Evolutionary conservation across 2,888 invertebrate species (phyloP).

Genomic region (Drosophila siamana): DNA sequence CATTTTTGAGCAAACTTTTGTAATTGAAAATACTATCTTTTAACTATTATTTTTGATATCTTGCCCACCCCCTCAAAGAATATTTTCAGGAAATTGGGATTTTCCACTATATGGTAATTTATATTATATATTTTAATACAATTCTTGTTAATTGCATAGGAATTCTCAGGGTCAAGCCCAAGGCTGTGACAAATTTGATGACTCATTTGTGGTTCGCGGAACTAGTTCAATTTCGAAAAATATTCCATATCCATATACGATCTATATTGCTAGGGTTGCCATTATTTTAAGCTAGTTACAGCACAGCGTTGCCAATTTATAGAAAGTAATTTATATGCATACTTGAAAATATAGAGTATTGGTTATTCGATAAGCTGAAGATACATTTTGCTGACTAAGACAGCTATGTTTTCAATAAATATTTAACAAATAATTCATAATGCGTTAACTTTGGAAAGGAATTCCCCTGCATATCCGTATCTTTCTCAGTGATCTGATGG

Average conservation of each 20-base stretch:
- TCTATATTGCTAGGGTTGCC: conserved; percentile 1
- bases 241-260: conserved; percentile 9
- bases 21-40: no score
- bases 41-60: no score
- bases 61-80: no score
- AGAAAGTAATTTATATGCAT: not conserved
- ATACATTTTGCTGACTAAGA: no score
- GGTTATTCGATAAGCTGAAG: not conserved
- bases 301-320: conserved; percentile 38
- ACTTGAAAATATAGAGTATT: not conserved
- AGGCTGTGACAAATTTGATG: not conserved
- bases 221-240: conserved; percentile 13
- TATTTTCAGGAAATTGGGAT: no score
- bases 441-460: no score
- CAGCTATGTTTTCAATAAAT: no score
- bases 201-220: conserved; percentile 1
- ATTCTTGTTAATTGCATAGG: not conserved
- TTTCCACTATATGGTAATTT: no score
- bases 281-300: not conserved
- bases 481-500: no score
- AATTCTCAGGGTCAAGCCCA: not conserved
- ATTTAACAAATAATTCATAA: no score
- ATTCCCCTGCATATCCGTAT: no score
- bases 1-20: no score
- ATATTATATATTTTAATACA: not conserved